A percentile compares a stretch with the other conserved stretches of the same genome.
Conservation (phyloP, 1,140 invertebrate genomes). For the Dinoponera quadriceps region DNA sequence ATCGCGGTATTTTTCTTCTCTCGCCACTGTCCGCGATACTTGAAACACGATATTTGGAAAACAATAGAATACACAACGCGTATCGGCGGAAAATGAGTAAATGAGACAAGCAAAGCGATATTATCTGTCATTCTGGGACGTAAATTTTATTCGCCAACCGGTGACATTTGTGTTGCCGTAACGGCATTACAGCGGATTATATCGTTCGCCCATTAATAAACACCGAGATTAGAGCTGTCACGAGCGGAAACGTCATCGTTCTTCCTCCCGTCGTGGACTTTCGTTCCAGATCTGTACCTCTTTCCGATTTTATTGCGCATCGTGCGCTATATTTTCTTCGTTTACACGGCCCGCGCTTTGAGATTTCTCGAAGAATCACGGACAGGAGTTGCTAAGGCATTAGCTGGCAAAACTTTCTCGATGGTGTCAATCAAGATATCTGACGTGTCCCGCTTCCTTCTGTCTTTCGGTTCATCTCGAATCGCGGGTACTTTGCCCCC, state of each 20-base stretch:
- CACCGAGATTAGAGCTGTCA: neutral
- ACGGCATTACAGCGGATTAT: neutral
- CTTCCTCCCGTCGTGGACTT: too few relatives aligned
- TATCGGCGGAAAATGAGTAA: neutral
- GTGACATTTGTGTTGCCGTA: neutral
- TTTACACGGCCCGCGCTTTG: neutral
- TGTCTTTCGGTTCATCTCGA: neutral
- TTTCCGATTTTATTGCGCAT: too few relatives aligned
- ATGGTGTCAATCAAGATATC: neutral
- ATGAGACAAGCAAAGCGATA: slow-evolving; percentile 21
- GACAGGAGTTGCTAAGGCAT: neutral
- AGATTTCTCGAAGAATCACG: neutral
- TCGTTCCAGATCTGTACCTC: too few relatives aligned
- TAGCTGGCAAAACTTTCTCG: neutral
- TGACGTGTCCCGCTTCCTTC: neutral
- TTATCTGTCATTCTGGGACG: slow-evolving; percentile 2
- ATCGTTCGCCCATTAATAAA: slow-evolving; percentile 9
- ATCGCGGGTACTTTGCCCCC: neutral
- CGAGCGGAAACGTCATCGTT: too few relatives aligned
- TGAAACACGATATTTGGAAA: neutral
- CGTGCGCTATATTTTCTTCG: too few relatives aligned
- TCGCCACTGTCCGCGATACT: neutral
- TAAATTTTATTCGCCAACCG: slow-evolving; percentile 4
- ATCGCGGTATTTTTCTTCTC: neutral
- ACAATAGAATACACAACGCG: slow-evolving; percentile 5